Percentiles rank a stretch among this genome's conserved stretches.
Evolutionary conservation across 1,140 invertebrate genomes (phyloP).

Genomic region (Sminthurinus signatus): DNA sequence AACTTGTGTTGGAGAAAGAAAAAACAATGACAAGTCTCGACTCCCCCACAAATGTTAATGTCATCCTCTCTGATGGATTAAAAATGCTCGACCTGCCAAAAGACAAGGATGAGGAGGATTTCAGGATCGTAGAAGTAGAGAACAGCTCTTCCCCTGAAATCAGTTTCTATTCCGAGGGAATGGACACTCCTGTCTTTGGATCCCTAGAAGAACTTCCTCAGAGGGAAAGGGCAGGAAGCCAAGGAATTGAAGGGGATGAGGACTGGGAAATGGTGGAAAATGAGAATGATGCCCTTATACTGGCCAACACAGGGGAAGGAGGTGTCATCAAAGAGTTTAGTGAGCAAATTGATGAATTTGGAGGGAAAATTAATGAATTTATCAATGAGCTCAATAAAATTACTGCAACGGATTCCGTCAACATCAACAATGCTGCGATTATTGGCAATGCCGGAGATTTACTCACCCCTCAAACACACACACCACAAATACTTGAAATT

Average conservation of each 20-base stretch:
- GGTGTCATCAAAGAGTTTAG: not conserved
- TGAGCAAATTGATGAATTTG: constrained; percentile 7
- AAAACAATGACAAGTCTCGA: constrained; percentile 3
- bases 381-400: constrained; percentile 14
- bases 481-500: not conserved
- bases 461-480: no score
- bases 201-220: constrained; percentile 8
- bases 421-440: not conserved
- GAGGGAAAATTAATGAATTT: constrained; percentile 15
- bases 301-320: not conserved
- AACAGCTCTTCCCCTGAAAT: constrained; percentile 7
- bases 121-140: not conserved
- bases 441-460: no score
- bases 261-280: constrained; percentile 10
- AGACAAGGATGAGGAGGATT: constrained; percentile 4
- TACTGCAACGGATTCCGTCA: not conserved
- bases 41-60: constrained; percentile 8
- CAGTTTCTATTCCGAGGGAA: constrained; percentile 11
- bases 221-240: no score
- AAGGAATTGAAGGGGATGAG: not conserved
- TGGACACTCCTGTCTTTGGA: constrained; percentile 12
- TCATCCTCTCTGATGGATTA: constrained; percentile 10
- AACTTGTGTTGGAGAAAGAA: constrained; percentile 11
- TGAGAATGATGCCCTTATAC: not conserved
- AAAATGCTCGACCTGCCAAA: constrained; percentile 18